A percentile compares a stretch with the other conserved stretches of the same genome.
phyloP scores from a whole-genome alignment of 2,113 vertebrate species.

The Callithrix jacchus region DNA sequence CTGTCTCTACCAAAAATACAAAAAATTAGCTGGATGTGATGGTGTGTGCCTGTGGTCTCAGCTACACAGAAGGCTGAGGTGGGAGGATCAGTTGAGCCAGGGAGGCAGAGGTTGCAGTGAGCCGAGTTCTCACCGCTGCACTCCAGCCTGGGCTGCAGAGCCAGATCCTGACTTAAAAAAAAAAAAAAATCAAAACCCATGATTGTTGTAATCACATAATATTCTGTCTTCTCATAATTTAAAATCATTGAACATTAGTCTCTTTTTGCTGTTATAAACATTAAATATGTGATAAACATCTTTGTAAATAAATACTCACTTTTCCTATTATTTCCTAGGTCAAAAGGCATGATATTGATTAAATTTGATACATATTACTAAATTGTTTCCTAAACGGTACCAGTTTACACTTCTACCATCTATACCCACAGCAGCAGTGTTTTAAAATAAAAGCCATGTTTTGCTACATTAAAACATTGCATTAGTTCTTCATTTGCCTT shows the following conservation, averaged over 20 bases:
- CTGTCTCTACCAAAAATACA: too few relatives aligned
- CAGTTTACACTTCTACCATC: background rate
- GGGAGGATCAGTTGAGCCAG: background rate
- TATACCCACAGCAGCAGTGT: background rate
- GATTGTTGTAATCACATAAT: background rate
- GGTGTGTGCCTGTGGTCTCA: background rate
- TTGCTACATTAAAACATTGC: background rate
- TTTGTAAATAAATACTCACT: background rate
- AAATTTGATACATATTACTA: background rate
- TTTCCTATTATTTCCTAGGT: background rate
- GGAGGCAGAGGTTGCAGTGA: background rate
- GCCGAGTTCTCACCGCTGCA: too few relatives aligned
- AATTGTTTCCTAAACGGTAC: background rate
- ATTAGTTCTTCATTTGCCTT: conserved; percentile 18
- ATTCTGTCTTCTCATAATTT: background rate
- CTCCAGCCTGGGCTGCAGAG: too few relatives aligned
- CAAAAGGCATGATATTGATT: background rate
- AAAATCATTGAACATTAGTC: background rate
- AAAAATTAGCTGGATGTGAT: too few relatives aligned
- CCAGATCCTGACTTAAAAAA: too few relatives aligned
- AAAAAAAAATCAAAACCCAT: background rate
- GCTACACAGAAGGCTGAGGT: background rate
- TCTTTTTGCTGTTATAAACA: background rate
- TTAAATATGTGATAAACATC: background rate
- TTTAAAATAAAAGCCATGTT: background rate